phyloP scores from a whole-genome alignment of 2,113 vertebrate species.

The Otus sunia region DNA sequence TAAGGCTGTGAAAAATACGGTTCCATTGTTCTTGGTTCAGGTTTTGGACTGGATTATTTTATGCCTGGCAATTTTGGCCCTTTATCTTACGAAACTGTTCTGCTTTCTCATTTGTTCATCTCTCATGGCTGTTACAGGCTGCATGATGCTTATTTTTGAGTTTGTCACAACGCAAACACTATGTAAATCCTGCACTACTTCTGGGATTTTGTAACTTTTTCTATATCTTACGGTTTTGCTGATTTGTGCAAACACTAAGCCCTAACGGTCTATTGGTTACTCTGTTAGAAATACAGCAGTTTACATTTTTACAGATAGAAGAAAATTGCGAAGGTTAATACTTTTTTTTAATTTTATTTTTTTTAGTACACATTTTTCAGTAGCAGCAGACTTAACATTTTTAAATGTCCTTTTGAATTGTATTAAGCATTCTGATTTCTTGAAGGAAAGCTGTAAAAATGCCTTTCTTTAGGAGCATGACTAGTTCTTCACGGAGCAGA shows the following conservation, averaged over 20 bases:
- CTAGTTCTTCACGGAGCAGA: neutral
- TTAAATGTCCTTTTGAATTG: neutral
- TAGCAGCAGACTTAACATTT: neutral
- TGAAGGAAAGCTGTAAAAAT: neutral
- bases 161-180: neutral
- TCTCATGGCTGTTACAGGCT: neutral
- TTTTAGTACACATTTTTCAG: neutral
- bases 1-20: neutral
- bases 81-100: neutral
- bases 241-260: neutral
- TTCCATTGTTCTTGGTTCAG: neutral
- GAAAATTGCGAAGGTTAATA: neutral
- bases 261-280: neutral
- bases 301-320: neutral
- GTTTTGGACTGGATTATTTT: neutral
- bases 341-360: neutral
- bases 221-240: neutral
- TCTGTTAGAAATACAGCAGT: neutral
- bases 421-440: neutral
- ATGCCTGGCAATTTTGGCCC: neutral
- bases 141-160: neutral
- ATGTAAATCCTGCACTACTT: neutral
- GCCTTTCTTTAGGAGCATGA: neutral
- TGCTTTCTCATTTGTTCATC: neutral
- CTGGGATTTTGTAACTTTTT: neutral